Evolutionary conservation across 2,888 invertebrate species (phyloP).

Genomic region (Arrhopalites spinosus): DNA sequence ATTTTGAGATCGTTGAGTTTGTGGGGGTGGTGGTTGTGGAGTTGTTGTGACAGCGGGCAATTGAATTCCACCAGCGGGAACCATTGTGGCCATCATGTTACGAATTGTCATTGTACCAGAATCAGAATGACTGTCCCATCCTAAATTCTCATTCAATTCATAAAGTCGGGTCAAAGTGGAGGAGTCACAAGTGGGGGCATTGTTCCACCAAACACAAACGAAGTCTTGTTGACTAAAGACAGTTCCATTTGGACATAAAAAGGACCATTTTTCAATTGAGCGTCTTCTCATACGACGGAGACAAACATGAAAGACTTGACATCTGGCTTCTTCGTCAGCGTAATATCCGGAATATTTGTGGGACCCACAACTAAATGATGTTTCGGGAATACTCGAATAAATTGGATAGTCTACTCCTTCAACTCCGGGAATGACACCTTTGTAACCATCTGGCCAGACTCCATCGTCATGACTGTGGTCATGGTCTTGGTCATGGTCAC

Average conservation of each 20-base stretch:
- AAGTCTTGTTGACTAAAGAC: constrained; percentile 47
- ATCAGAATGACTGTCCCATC: constrained; percentile 52
- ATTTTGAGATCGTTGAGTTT: not conserved
- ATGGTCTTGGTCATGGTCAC: constrained; percentile 12
- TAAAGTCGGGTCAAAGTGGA: constrained; percentile 43
- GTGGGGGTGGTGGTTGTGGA: not conserved
- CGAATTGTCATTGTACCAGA: constrained; percentile 35
- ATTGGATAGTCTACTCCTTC: constrained; percentile 54
- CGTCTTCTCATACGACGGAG: constrained; percentile 43
- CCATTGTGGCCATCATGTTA: constrained; percentile 31
- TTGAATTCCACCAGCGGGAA: constrained; percentile 6
- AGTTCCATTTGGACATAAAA: constrained; percentile 55
- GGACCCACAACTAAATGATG: constrained; percentile 49
- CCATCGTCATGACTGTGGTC: constrained; percentile 28
- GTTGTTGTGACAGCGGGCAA: not conserved
- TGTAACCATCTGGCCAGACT: constrained; percentile 52
- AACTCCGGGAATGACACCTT: constrained; percentile 50
- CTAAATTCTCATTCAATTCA: constrained; percentile 47
- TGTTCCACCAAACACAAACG: constrained; percentile 55
- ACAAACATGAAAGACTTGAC: constrained; percentile 55
- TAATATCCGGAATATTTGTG: constrained; percentile 54
- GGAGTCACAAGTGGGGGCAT: constrained; percentile 47
- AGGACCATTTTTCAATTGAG: constrained; percentile 51
- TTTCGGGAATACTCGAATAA: constrained; percentile 47
- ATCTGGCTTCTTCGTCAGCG: constrained; percentile 50